Conservation (phyloP, 2,888 invertebrate genomes). For the Dusona sp. region DNA sequence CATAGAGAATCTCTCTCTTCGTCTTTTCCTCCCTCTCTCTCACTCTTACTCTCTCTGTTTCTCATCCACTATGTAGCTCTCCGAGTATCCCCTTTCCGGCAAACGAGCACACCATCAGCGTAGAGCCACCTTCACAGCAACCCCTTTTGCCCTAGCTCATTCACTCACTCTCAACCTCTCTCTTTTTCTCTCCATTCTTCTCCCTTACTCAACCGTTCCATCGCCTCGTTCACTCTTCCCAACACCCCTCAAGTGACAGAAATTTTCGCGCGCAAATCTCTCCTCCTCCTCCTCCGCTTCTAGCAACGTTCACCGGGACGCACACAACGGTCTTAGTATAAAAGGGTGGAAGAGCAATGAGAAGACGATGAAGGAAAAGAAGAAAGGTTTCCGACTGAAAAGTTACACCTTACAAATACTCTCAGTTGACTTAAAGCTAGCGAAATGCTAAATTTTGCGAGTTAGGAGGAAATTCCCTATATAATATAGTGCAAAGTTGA, state of each 20-base stretch:
- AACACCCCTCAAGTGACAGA: slow-evolving; percentile 44
- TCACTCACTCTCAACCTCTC: slow-evolving; percentile 60
- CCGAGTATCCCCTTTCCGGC: slow-evolving; percentile 70
- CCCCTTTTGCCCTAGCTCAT: slow-evolving; percentile 74
- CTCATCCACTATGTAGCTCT: slow-evolving; percentile 57
- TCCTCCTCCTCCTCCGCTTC: not conserved
- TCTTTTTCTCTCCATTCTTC: slow-evolving; percentile 43
- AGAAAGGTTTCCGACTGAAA: slow-evolving; percentile 36
- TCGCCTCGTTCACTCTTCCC: slow-evolving; percentile 54
- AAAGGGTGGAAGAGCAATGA: slow-evolving; percentile 25
- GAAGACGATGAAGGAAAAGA: slow-evolving; percentile 31
- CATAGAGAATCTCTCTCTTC: slow-evolving; percentile 58
- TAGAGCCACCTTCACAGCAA: slow-evolving; percentile 66
- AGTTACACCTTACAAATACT: slow-evolving; percentile 22
- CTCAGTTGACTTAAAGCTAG: slow-evolving; percentile 11
- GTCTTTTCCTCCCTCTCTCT: slow-evolving; percentile 13
- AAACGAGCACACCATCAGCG: slow-evolving; percentile 60
- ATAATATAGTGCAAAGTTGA: not conserved
- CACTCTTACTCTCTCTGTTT: slow-evolving; percentile 22
- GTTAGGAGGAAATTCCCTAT: not conserved
- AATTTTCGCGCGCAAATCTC: slow-evolving; percentile 42
- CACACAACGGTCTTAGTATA: not conserved
- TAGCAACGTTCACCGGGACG: slow-evolving; percentile 14
- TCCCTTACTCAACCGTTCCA: slow-evolving; percentile 33
- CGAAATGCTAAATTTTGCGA: slow-evolving; percentile 26